Conservation (phyloP, 2,888 invertebrate genomes). For the Drosophila hawaiiensis region DNA sequence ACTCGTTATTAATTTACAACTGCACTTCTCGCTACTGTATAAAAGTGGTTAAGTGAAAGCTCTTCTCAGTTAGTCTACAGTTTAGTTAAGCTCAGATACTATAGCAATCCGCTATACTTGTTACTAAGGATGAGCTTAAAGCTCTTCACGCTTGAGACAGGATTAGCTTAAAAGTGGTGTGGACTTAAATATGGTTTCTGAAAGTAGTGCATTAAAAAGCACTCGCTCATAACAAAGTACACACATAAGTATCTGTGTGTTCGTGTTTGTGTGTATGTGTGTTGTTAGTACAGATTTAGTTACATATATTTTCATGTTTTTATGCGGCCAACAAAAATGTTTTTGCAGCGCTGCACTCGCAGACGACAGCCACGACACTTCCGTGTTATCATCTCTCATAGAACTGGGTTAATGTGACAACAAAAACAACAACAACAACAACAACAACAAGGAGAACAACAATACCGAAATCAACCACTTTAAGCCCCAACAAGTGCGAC, state of each 20-base stretch:
- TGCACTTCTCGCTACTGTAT: neutral
- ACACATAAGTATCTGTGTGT: constrained; percentile 12
- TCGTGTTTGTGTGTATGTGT: constrained; percentile 1
- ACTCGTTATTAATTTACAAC: neutral
- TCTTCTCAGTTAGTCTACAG: neutral
- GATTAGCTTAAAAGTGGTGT: neutral
- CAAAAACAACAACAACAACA: constrained; percentile 29
- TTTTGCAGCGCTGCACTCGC: constrained; percentile 52
- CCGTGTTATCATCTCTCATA: constrained; percentile 65
- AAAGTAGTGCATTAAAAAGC: constrained; percentile 39
- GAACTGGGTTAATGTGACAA: constrained; percentile 74
- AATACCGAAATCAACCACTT: constrained; percentile 24
- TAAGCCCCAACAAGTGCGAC: constrained; percentile 9
- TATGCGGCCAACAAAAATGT: constrained; percentile 60
- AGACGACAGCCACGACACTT: constrained; percentile 64
- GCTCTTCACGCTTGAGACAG: neutral
- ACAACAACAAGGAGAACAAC: constrained; percentile 10
- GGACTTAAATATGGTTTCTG: constrained; percentile 12
- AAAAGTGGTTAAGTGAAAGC: neutral
- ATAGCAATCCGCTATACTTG: neutral
- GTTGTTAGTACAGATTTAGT: constrained; percentile 41
- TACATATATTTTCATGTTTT: constrained; percentile 69
- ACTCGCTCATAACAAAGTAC: constrained; percentile 33
- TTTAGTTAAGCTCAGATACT: neutral
- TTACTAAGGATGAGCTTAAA: neutral